A percentile compares a stretch with the other conserved stretches of the same genome.
Evolutionary conservation across 2,888 invertebrate species (phyloP).

Genomic region (Zeuzera pyrina): DNA sequence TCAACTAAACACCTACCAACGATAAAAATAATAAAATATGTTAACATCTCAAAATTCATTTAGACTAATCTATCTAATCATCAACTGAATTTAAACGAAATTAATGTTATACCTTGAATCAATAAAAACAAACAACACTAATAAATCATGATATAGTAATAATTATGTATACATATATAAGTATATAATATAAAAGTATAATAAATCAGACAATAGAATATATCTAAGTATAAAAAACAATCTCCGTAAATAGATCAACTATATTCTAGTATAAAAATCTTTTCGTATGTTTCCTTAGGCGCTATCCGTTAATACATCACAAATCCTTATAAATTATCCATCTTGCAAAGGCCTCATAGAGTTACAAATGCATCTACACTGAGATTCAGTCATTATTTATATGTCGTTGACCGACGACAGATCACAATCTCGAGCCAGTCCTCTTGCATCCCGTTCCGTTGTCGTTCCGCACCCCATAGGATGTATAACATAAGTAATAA

Average conservation of each 20-base stretch:
- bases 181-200: too few species aligned
- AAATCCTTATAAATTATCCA: slow-evolving; percentile 72
- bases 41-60: slow-evolving; percentile 45
- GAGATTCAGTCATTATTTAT: slow-evolving; percentile 75
- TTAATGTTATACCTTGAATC: slow-evolving; percentile 59
- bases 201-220: slow-evolving; percentile 73
- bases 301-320: slow-evolving; percentile 74
- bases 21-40: slow-evolving; percentile 57
- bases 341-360: slow-evolving; percentile 74
- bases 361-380: slow-evolving; percentile 74
- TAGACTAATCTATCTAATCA: slow-evolving; percentile 26
- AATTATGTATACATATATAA: slow-evolving; percentile 62
- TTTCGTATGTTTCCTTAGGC: slow-evolving; percentile 74
- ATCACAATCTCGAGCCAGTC: slow-evolving; percentile 73
- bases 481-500: slow-evolving; percentile 69
- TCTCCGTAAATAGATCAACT: slow-evolving; percentile 74
- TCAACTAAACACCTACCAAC: slow-evolving; percentile 59
- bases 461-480: slow-evolving; percentile 65
- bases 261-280: slow-evolving; percentile 71
- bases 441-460: slow-evolving; percentile 58
- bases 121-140: slow-evolving; percentile 74
- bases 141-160: slow-evolving; percentile 59
- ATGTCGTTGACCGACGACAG: slow-evolving; percentile 73
- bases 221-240: slow-evolving; percentile 74
- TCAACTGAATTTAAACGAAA: slow-evolving; percentile 52